Percentiles rank a stretch among this genome's conserved stretches.
These are phyloP conservation scores for Habrosyne pyritoides DNA, from an alignment of 2,888 invertebrate genomes.

Conservation along the genomic window DNA sequence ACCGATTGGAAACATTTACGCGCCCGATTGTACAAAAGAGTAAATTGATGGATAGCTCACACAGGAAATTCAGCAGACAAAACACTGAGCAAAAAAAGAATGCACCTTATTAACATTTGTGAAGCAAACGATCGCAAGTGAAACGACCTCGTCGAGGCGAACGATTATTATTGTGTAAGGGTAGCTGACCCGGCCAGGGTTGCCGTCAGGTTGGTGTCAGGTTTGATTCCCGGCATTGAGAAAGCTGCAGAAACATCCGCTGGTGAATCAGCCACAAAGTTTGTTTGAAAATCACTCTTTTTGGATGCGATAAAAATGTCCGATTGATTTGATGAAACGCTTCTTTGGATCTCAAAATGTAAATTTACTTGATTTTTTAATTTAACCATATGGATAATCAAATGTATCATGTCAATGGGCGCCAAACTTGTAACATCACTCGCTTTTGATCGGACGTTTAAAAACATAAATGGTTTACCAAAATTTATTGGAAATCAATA, in stretches of 20 bases:
- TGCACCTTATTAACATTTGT: constrained; percentile 38
- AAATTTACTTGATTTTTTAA: too few species aligned
- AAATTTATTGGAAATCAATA: too few species aligned
- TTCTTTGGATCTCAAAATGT: background rate
- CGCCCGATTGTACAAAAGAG: constrained; percentile 10
- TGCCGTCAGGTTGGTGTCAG: constrained; percentile 19
- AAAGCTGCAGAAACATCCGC: constrained; percentile 3
- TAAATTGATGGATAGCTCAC: constrained; percentile 60
- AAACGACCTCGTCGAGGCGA: constrained; percentile 52
- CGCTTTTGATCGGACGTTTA: too few species aligned
- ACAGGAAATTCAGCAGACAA: constrained; percentile 69
- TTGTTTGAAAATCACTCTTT: background rate
- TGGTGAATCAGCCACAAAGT: constrained; percentile 12
- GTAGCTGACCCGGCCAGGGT: constrained; percentile 56
- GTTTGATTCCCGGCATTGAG: constrained; percentile 16
- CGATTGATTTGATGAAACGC: background rate
- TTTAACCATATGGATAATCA: too few species aligned
- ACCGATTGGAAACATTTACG: background rate
- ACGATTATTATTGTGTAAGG: constrained; percentile 37
- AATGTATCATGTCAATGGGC: too few species aligned
- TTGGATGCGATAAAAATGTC: background rate
- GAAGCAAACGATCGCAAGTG: constrained; percentile 55
- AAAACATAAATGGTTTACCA: too few species aligned
- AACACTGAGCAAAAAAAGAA: constrained; percentile 46
- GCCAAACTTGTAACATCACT: too few species aligned